Evolutionary conservation across 2,888 invertebrate genomes (phyloP), one percentile per base, ranked within the genome.

Genomic region (Agrotis puta): DNA sequence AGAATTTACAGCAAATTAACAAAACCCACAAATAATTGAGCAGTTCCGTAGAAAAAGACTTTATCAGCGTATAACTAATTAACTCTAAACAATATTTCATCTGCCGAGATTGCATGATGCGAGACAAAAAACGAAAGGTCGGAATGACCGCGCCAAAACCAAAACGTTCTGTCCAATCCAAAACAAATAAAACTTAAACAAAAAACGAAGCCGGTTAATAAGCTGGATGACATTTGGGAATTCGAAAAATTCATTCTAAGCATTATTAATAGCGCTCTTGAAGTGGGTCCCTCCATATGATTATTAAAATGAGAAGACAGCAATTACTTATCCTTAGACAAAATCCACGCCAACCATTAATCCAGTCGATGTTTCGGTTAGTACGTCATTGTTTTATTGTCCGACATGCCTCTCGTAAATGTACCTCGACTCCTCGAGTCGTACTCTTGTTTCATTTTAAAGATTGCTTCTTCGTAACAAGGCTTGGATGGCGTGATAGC

Each of bases 201-300:
- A 95, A 95, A 95, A 96, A 94, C 94, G 93, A 93, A 91, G 93
- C 87, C 94, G 90, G 95, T 95, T 96, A 96, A 95, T 96, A 95
- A 96, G 95, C 94, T 94, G 94, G 94, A 95, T 95, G 95, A 95
- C 95, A 95, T 95, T 95, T 94, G 90, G 94, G 95, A 95, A 96
- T 95, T 95, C 92, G 91, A 95, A 95, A 95, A 91, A 96, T 95
- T 90, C 94, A 92, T 94, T 93, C 93, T 91, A 94, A 93, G 89
- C 91, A 94, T 94, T 93, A 95, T 95, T 95, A 95, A 96, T 94
- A 92, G 92, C 92, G 92, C 91, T 90, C 91, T 91, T 92, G 92
- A 92, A 93, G 91, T 91, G 90, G 92, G 90, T 90, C 85, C 84
- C 82, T 89, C 88, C 88, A 86, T 89, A 88, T 90, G 88, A 92